Evolutionary conservation across 1,140 invertebrate species (phyloP).

Genomic region (Drosophila lowei): DNA sequence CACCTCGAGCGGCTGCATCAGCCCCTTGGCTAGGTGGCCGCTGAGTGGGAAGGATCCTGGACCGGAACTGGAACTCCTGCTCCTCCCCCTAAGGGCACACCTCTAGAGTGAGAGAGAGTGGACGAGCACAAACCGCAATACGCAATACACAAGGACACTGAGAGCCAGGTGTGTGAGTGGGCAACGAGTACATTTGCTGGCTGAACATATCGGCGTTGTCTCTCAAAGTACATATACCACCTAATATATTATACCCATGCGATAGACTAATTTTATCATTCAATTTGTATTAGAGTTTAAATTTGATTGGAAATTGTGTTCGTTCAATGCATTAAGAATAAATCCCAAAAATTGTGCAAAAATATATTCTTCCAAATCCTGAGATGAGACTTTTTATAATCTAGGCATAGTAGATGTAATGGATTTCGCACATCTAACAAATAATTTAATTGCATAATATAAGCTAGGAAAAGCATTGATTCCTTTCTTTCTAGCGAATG

Average conservation of each 20-base stretch:
- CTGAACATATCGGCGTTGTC: constrained; percentile 77
- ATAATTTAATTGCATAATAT: constrained; percentile 19
- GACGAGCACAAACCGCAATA: constrained; percentile 18
- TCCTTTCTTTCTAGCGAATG: constrained; percentile 18
- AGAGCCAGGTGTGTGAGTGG: constrained; percentile 50
- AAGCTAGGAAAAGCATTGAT: constrained; percentile 13
- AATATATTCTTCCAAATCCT: constrained; percentile 13
- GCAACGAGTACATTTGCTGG: constrained; percentile 79
- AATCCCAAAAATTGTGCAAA: constrained; percentile 52
- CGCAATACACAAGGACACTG: constrained; percentile 35
- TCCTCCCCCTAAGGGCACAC: constrained; percentile 18
- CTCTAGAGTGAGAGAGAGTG: constrained; percentile 30
- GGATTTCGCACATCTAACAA: constrained; percentile 7
- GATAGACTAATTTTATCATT: constrained; percentile 18
- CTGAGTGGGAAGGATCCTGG: too few relatives aligned
- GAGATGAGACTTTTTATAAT: constrained; percentile 38
- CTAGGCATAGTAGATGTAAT: constrained; percentile 9
- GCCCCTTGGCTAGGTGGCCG: constrained; percentile 12
- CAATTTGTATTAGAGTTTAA: constrained; percentile 25
- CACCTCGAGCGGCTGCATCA: constrained; percentile 8
- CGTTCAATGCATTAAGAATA: constrained; percentile 26
- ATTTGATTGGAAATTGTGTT: constrained; percentile 29
- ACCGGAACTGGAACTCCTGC: constrained; percentile 6
- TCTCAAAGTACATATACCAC: constrained; percentile 46
- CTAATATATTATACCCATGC: constrained; percentile 7